These are phyloP conservation scores for Gymnorhina tibicen DNA, from an alignment of 2,113 vertebrate genomes.

Conservation along the genomic window DNA sequence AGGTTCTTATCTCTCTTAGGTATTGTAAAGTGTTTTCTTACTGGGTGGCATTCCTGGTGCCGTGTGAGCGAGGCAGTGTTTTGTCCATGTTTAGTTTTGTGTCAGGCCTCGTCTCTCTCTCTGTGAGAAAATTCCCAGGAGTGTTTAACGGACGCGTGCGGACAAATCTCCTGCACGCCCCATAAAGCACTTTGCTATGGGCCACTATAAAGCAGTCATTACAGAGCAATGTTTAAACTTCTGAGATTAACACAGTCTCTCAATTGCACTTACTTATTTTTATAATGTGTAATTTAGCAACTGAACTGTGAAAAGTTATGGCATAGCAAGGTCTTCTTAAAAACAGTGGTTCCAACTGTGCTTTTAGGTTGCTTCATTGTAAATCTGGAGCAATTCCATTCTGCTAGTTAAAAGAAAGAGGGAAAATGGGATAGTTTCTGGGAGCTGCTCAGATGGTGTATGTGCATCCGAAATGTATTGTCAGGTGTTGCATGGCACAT, in stretches of 20 bases:
- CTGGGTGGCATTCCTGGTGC: constrained; percentile 61
- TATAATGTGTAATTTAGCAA: constrained; percentile 72
- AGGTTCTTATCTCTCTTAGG: constrained; percentile 24
- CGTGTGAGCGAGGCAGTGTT: constrained; percentile 30
- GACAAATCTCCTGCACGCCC: constrained; percentile 50
- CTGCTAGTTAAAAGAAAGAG: neutral
- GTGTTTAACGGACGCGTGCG: constrained; percentile 56
- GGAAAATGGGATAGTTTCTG: neutral
- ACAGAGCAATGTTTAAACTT: constrained; percentile 48
- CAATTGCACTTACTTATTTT: constrained; percentile 63
- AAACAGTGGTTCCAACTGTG: neutral
- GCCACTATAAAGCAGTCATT: constrained; percentile 60
- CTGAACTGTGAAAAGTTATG: constrained; percentile 52
- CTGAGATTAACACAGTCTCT: constrained; percentile 61
- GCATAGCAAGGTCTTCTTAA: neutral
- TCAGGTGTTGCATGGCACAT: neutral
- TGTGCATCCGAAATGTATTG: neutral
- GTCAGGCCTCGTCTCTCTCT: neutral
- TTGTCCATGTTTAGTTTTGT: constrained; percentile 38
- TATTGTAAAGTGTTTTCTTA: constrained; percentile 50
- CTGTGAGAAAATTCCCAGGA: constrained; percentile 68
- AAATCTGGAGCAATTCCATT: neutral
- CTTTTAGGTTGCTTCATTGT: neutral
- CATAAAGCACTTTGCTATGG: constrained; percentile 62
- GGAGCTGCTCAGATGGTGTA: neutral